Evolutionary conservation across 2,888 invertebrate species (phyloP).

Genomic region (Mythimna loreyi): DNA sequence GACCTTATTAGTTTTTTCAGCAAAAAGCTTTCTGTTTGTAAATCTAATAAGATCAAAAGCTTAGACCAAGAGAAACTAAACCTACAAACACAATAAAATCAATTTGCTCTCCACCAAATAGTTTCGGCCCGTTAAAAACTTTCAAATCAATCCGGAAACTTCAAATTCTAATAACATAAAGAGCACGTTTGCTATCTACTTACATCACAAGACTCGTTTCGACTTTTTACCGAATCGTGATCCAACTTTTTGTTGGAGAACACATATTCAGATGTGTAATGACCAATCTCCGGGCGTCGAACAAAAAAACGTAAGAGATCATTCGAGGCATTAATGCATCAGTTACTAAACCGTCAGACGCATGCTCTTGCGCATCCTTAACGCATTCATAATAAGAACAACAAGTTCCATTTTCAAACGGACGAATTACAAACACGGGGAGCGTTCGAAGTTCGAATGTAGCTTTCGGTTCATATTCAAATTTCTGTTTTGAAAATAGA

Average conservation of each 20-base stretch:
- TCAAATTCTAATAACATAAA: conserved; percentile 87
- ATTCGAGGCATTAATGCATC: conserved; percentile 89
- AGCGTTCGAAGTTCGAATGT: conserved; percentile 78
- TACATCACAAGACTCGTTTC: conserved; percentile 84
- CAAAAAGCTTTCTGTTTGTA: conserved; percentile 20
- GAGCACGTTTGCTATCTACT: conserved; percentile 88
- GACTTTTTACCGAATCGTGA: conserved; percentile 88
- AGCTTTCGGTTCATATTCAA: conserved; percentile 85
- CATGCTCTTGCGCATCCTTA: conserved; percentile 89
- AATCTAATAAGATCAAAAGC: conserved; percentile 39
- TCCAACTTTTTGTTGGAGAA: conserved; percentile 85
- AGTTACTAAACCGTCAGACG: conserved; percentile 90
- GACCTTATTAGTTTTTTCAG: neutral
- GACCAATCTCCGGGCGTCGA: conserved; percentile 89
- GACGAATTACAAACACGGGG: conserved; percentile 85
- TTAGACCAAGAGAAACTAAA: conserved; percentile 61
- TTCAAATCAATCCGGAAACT: conserved; percentile 87
- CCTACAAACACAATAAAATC: conserved; percentile 66
- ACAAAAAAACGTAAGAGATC: conserved; percentile 84
- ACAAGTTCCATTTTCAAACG: conserved; percentile 86
- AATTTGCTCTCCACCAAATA: conserved; percentile 69
- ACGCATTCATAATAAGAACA: conserved; percentile 89
- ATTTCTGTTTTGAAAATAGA: conserved; percentile 84
- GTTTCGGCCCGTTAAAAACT: conserved; percentile 72
- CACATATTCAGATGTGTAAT: conserved; percentile 90